phyloP scores from a whole-genome alignment of 35 echinoderm and acorn worm species.

The Acanthaster planci region DNA sequence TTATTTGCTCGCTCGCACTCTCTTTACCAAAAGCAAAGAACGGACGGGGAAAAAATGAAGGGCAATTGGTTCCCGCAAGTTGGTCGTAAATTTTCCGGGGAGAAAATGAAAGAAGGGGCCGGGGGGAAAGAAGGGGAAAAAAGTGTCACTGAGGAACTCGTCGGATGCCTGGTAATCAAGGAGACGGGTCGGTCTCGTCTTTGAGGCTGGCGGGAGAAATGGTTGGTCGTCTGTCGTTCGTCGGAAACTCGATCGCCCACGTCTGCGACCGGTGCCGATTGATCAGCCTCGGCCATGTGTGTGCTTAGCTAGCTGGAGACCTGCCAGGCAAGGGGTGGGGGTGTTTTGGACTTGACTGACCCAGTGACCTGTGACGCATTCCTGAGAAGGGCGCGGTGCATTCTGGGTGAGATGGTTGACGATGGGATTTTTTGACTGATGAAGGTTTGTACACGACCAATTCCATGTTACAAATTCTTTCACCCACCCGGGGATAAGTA shows the following conservation, averaged over 20 bases:
- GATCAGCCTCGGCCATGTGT: neutral
- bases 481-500: no score
- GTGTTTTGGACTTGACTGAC: constrained; percentile 22
- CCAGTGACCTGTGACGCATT: constrained; percentile 25
- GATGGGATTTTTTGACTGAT: no score
- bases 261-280: constrained; percentile 3
- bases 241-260: constrained; percentile 19
- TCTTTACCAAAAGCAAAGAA: constrained; percentile 10
- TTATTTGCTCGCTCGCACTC: constrained; percentile 14
- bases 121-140: neutral
- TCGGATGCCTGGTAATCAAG: constrained; percentile 2
- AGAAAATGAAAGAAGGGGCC: no score
- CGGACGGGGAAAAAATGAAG: neutral
- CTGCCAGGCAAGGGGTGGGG: no score
- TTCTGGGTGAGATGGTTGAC: neutral
- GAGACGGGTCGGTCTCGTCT: neutral
- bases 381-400: constrained; percentile 13
- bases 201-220: neutral
- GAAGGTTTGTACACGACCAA: no score
- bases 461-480: no score
- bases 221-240: constrained; percentile 20
- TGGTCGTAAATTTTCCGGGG: constrained; percentile 21
- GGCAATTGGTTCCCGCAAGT: constrained; percentile 20
- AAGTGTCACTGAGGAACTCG: neutral
- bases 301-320: neutral